These are phyloP conservation scores for Xestia sexstrigata DNA, from an alignment of 2,888 invertebrate species.

Conservation along the genomic window DNA sequence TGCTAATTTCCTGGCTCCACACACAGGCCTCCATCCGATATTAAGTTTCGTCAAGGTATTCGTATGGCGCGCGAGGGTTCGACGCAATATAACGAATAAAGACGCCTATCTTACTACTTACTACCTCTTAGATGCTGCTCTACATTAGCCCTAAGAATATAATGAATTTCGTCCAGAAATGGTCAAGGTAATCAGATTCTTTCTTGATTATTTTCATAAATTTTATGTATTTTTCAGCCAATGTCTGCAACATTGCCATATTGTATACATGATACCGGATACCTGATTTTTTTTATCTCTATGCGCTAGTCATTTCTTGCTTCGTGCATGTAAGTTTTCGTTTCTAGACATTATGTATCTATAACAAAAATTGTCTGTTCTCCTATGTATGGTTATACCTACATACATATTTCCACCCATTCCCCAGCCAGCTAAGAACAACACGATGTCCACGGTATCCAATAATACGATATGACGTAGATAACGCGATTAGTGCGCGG, in stretches of 20 bases:
- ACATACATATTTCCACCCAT: conserved; percentile 17
- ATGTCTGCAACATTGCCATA: neutral
- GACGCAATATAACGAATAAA: conserved; percentile 57
- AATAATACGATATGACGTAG: conserved; percentile 50
- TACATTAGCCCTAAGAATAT: neutral
- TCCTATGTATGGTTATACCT: neutral
- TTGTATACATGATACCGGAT: no score
- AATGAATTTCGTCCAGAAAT: neutral
- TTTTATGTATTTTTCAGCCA: no score
- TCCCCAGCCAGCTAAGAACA: conserved; percentile 23
- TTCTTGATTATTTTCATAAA: neutral
- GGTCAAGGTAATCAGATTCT: neutral
- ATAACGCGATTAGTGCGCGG: conserved; percentile 64
- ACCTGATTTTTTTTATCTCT: neutral
- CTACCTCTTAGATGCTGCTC: conserved; percentile 34
- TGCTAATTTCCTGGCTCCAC: conserved; percentile 36
- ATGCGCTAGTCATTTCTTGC: neutral
- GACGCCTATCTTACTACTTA: conserved; percentile 48
- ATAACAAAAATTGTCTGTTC: neutral
- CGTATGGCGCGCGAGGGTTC: conserved; percentile 56
- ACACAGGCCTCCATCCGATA: conserved; percentile 55
- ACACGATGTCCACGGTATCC: conserved; percentile 26
- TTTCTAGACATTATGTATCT: neutral
- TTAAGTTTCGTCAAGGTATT: conserved; percentile 69
- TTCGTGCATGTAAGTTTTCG: neutral